phyloP scores from a whole-genome alignment of 1,140 invertebrate genomes.

The Goniozus legneri region DNA sequence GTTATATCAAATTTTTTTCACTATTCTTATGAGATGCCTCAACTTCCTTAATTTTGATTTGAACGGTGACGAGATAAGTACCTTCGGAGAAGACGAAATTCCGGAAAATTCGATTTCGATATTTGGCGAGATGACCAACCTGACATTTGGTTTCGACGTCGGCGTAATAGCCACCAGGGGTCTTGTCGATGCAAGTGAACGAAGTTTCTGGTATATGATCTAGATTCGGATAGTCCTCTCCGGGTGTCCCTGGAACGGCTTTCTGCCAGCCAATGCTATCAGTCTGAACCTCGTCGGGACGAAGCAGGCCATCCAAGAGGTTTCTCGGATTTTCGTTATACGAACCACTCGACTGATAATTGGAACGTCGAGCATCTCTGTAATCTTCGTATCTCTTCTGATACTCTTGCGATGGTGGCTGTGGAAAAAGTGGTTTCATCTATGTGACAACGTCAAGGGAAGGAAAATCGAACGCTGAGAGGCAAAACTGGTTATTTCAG shows the following conservation, averaged over 20 bases:
- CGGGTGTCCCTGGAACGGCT: constrained; percentile 56
- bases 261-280: constrained; percentile 23
- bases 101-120: not conserved
- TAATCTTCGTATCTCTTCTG: not conserved
- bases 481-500: too few relatives aligned
- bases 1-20: too few relatives aligned
- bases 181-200: constrained; percentile 60
- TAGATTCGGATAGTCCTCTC: constrained; percentile 56
- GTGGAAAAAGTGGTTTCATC: not conserved
- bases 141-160: constrained; percentile 58
- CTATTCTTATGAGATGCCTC: too few relatives aligned
- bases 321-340: too few relatives aligned
- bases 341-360: not conserved
- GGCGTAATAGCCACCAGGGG: constrained; percentile 61
- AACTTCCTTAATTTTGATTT: too few relatives aligned
- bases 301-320: too few relatives aligned
- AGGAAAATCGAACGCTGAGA: too few relatives aligned
- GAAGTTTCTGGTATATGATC: constrained; percentile 57
- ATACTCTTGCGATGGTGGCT: not conserved
- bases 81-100: too few relatives aligned
- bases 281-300: not conserved
- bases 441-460: constrained; percentile 3
- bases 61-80: too few relatives aligned
- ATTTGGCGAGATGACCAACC: constrained; percentile 21
- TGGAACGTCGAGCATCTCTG: not conserved